Evolutionary conservation across 2,113 vertebrate genomes (phyloP).

Genomic region (Carollia perspicillata): DNA sequence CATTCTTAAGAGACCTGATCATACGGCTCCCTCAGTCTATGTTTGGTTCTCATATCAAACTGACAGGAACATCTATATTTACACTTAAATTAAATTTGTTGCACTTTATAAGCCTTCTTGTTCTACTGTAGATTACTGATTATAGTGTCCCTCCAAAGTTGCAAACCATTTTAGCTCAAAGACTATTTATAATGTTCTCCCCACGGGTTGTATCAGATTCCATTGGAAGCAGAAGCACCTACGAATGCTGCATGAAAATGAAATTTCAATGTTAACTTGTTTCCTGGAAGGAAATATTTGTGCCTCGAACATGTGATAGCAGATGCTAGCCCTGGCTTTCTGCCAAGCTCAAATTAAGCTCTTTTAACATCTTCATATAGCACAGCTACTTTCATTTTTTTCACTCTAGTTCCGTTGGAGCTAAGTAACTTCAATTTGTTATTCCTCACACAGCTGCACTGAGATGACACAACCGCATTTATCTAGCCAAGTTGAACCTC

Average conservation of each 20-base stretch:
- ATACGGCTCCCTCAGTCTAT: background rate
- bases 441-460: background rate
- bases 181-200: background rate
- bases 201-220: background rate
- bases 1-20: background rate
- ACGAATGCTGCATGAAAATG: background rate
- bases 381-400: background rate
- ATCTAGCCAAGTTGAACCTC: background rate
- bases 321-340: constrained; percentile 20
- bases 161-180: background rate
- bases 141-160: background rate
- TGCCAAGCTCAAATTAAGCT: constrained; percentile 42
- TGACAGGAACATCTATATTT: background rate
- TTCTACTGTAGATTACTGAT: background rate
- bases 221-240: background rate
- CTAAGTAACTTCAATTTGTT: background rate
- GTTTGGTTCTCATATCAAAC: background rate
- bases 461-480: background rate
- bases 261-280: constrained; percentile 5
- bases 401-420: background rate
- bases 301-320: background rate
- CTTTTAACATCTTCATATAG: constrained; percentile 7
- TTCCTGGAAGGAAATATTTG: constrained; percentile 38
- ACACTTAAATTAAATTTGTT: constrained; percentile 22
- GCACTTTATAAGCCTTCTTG: background rate